Base-by-base conservation (phyloP, 2,888 invertebrate species). In the Pegoplata infirma region DNA sequence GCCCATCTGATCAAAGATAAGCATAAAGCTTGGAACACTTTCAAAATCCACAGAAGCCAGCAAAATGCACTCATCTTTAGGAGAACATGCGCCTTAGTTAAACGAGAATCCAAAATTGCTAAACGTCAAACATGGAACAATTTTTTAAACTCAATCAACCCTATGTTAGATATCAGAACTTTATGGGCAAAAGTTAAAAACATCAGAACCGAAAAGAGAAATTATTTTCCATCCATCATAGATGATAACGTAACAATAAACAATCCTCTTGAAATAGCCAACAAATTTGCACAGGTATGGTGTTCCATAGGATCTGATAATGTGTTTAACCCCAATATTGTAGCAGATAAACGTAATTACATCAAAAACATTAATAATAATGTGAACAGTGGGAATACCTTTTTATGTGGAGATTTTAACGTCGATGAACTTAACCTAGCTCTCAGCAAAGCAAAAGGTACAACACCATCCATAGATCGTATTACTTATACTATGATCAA, bases 401-500 rank as follows among this genome's bases (percentile, higher is more conserved):
- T n/a, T n/a, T 8, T 32, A 32, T 8, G 6, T 7, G 32, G 8
- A 32, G 10, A 32, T n/a, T n/a, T 32, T 32, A 2, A 10, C 2
- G 10, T 32, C 8, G 5, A 4, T 32, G 32, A 32, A 32, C 32
- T 32, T 32, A 8, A 32, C 10, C 2, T 7, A 7, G 8, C 8
- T 7, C 5, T 32, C 6, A 32, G 8, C 2, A 32, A 4, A 10
- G 6, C 8, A 8, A 32, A 32, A 10, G 32, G 32, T 7, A 7
- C 32, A 32, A 32, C 32, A 8, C 32, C 32, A 8, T 4, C 32
- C 4, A 4, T 5, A 2, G 32, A 67, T 25, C 36, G n/a, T n/a
- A 58, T 66, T 0, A 67, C 51, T 3, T 74, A 67, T 47, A 23
- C 32, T 3, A 68, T 68, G 68, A 40, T 63, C 5, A 64, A 46